These are phyloP conservation scores for Trichonephila inaurata DNA, from an alignment of 1,140 invertebrate genomes.

Conservation along the genomic window DNA sequence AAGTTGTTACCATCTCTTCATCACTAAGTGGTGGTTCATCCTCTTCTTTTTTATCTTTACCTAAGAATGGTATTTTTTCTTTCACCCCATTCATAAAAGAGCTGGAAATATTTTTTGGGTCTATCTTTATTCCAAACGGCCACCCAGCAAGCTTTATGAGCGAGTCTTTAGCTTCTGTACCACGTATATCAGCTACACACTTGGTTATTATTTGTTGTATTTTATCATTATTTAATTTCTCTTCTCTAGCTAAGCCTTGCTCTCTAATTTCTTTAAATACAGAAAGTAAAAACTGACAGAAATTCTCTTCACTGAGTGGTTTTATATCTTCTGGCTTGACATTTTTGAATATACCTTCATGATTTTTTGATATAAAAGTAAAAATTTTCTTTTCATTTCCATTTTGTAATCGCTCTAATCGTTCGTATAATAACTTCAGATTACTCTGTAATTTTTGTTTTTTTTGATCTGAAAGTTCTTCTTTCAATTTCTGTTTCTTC, in stretches of 20 bases:
- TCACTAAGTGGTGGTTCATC: conserved; percentile 28
- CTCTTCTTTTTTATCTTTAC: conserved; percentile 28
- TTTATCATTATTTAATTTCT: too few species aligned
- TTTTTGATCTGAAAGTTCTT: neutral
- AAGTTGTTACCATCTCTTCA: conserved; percentile 19
- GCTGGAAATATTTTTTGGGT: neutral
- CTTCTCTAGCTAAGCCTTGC: too few species aligned
- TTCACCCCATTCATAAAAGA: neutral
- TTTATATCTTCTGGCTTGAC: too few species aligned
- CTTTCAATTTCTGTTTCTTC: conserved; percentile 14
- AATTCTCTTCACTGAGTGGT: too few species aligned
- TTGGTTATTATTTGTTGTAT: too few species aligned
- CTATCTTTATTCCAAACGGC: neutral
- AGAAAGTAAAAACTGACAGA: too few species aligned
- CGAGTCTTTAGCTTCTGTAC: too few species aligned
- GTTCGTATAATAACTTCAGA: neutral
- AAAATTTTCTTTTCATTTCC: conserved; percentile 16
- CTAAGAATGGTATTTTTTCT: conserved; percentile 3
- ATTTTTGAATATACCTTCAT: neutral
- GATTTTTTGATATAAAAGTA: conserved; percentile 17
- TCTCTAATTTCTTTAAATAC: too few species aligned
- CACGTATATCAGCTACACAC: too few species aligned
- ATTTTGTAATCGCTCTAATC: conserved; percentile 14
- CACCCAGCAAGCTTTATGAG: too few species aligned
- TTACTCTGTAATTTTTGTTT: neutral